Conservation (phyloP, 2,797 vertebrate species). For the Adelosebastes latens region DNA sequence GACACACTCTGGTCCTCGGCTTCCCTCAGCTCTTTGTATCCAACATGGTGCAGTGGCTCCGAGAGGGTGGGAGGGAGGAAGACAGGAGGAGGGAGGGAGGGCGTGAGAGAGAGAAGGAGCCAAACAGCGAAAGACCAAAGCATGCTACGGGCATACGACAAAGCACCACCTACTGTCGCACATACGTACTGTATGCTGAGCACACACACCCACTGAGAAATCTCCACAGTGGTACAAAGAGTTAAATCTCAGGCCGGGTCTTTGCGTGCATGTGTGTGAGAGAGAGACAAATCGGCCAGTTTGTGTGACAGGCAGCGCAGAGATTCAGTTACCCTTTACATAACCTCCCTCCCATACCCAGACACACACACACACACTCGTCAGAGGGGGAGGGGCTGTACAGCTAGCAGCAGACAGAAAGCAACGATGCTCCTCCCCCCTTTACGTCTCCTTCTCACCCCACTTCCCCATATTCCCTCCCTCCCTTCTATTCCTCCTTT, state of each 20-base stretch:
- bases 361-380: constrained; percentile 36
- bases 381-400: constrained; percentile 66
- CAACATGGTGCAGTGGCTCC: constrained; percentile 81
- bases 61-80: constrained; percentile 53
- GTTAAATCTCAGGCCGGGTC: constrained; percentile 56
- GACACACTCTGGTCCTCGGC: constrained; percentile 67
- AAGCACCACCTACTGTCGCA: constrained; percentile 70
- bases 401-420: constrained; percentile 41
- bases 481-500: background rate
- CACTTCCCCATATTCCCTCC: constrained; percentile 4
- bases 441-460: constrained; percentile 15
- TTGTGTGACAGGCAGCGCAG: constrained; percentile 56
- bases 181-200: constrained; percentile 36
- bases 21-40: constrained; percentile 79
- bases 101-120: background rate
- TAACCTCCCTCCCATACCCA: constrained; percentile 75
- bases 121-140: constrained; percentile 49
- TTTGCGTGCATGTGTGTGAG: constrained; percentile 24
- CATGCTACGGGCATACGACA: constrained; percentile 56
- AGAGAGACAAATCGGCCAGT: constrained; percentile 48
- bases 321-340: constrained; percentile 83
- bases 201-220: constrained; percentile 25
- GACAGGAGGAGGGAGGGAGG: constrained; percentile 4
- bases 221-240: constrained; percentile 1
- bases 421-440: constrained; percentile 46